Evolutionary conservation across 2,113 vertebrate species (phyloP), one percentile per base, ranked within the genome.

Genomic region (Salminus brasiliensis): DNA sequence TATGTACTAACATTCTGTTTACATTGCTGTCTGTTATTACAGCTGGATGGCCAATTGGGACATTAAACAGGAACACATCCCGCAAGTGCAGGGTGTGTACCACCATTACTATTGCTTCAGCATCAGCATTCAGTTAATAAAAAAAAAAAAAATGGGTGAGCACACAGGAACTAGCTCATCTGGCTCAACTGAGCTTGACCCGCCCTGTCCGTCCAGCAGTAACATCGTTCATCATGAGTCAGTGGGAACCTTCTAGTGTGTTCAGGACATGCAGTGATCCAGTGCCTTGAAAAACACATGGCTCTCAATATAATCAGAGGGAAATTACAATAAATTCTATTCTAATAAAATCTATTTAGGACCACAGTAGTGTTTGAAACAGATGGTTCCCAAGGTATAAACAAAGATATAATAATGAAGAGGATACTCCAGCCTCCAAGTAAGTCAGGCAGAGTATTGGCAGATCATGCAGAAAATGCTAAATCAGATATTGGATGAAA

Each of bases 81-180:
- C 78, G 5, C 34, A 34, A 72, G 36, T 18, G 25, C 12, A 60
- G 83, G 79, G 79, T n/a, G 79, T 78, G 78, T 52, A 43, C 11
- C 29, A 55, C 39, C 67, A 65, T 39, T 43, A 75, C 43, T 49
- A 30, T 73, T 39, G 18, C 69, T 9, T 32, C 68, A 45, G 76
- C 65, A 69, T 49, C 66, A 62, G 27, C 63, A 72, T 67, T n/a
- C 62, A 70, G 30, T 69, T 27, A 39, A n/a, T n/a, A n/a, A n/a
- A 62, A 81, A 12, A 27, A 52, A 79, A 68, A 74, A 52, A 13
- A 62, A 72, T 41, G 70, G 27, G 23, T 69, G 65, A 65, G 25
- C 67, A 53, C 76, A 71, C 60, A 74, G 62, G 62, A 83, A 67
- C 57, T 47, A 30, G 30, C 71, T 47, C 78, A 74, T 81, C 65